Evolutionary conservation across 2,797 vertebrate genomes (phyloP).

Genomic region (Acanthurus lineatus): DNA sequence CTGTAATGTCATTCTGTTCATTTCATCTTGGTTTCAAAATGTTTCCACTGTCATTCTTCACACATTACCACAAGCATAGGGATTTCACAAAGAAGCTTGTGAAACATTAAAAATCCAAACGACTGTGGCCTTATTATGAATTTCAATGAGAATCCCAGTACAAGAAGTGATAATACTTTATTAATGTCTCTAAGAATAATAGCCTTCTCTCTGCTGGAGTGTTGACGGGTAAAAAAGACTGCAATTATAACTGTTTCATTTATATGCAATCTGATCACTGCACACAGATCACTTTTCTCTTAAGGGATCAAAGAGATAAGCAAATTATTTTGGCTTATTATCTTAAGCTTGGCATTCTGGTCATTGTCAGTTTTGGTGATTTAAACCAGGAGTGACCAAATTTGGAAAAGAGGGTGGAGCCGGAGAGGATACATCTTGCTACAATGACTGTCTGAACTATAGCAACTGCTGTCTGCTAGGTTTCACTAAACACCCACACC

Average conservation of each 20-base stretch:
- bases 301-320: conserved; percentile 20
- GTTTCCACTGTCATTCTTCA: conserved; percentile 57
- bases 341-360: too few species aligned
- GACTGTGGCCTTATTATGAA: conserved; percentile 51
- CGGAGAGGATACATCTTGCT: too few species aligned
- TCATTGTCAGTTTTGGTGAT: too few species aligned
- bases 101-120: conserved; percentile 61
- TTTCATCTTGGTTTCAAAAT: conserved; percentile 52
- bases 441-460: too few species aligned
- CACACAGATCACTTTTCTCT: conserved; percentile 21
- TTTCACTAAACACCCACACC: too few species aligned
- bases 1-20: conserved; percentile 45
- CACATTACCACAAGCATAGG: conserved; percentile 43
- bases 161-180: conserved; percentile 63
- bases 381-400: too few species aligned
- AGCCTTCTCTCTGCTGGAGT: conserved; percentile 20
- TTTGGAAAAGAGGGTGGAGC: too few species aligned
- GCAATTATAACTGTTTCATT: conserved; percentile 25
- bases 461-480: too few species aligned
- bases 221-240: conserved; percentile 35
- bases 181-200: conserved; percentile 60
- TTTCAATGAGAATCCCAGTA: conserved; percentile 58
- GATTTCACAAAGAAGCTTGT: conserved; percentile 62
- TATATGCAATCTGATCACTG: conserved; percentile 24
- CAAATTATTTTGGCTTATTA: background rate